Evolutionary conservation across 2,888 invertebrate species (phyloP).

Genomic region (Drosophila neonasuta): DNA sequence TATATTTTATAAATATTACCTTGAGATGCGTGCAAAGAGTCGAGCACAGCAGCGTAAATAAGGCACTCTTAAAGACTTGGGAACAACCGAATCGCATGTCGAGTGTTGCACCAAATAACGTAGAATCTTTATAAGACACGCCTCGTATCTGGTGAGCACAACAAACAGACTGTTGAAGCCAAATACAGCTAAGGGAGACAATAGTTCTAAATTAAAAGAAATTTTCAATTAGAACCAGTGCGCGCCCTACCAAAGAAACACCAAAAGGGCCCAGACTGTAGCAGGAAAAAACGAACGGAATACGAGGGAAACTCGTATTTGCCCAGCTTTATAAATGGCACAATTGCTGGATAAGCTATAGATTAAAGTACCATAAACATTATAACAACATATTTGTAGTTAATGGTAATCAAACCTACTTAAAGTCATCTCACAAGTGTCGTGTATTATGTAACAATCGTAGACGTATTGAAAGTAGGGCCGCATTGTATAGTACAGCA

Average conservation of each 20-base stretch:
- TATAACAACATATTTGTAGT: background rate
- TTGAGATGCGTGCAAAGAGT: constrained; percentile 63
- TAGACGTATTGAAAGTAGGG: constrained; percentile 67
- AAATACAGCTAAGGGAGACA: constrained; percentile 56
- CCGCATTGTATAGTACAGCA: constrained; percentile 54
- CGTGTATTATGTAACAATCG: constrained; percentile 57
- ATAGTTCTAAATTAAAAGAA: background rate
- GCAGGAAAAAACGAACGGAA: constrained; percentile 54
- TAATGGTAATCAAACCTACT: constrained; percentile 36
- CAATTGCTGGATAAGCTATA: constrained; percentile 62
- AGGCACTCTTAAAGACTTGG: constrained; percentile 43
- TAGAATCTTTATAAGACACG: constrained; percentile 66
- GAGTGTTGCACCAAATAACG: constrained; percentile 63
- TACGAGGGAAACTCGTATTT: constrained; percentile 57
- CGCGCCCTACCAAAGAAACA: constrained; percentile 58
- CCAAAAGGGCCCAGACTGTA: constrained; percentile 62
- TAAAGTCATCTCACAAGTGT: constrained; percentile 59
- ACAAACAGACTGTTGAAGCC: constrained; percentile 73
- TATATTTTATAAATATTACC: constrained; percentile 33
- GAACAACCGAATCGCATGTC: constrained; percentile 60
- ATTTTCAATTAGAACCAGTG: too few relatives aligned
- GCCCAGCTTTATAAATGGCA: constrained; percentile 55
- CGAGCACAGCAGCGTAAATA: constrained; percentile 67
- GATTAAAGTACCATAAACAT: background rate
- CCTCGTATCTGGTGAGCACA: constrained; percentile 64